Conservation (phyloP, 2,797 vertebrate genomes). For the Halcyon smyrnensis region DNA sequence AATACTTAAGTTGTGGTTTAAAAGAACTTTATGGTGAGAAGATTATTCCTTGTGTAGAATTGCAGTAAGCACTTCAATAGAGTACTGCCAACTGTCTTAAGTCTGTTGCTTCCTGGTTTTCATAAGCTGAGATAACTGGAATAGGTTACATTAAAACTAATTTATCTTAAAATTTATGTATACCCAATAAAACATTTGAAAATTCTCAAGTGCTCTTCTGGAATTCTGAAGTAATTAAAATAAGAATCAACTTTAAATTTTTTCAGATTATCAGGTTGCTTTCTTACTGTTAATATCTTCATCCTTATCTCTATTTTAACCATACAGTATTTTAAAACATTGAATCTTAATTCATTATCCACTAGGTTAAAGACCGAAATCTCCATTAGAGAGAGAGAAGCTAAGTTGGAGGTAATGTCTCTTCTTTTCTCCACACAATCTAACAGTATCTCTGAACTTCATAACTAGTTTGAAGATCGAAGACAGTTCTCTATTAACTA, state of each 20-base stretch:
- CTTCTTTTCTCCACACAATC: background rate
- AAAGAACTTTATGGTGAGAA: background rate
- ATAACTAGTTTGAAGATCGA: background rate
- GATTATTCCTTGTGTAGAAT: background rate
- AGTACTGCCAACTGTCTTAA: background rate
- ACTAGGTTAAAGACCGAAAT: conserved; percentile 65
- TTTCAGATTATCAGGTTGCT: background rate
- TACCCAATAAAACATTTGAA: background rate
- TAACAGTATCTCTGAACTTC: background rate
- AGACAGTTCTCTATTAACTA: background rate
- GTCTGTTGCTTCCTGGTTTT: background rate
- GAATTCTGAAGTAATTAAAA: background rate
- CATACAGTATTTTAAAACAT: conserved; percentile 9
- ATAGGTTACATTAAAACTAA: background rate
- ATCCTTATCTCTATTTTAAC: background rate
- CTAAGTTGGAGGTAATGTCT: conserved; percentile 59
- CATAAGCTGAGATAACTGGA: background rate
- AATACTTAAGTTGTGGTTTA: background rate
- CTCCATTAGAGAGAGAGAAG: conserved; percentile 37
- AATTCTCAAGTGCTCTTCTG: background rate
- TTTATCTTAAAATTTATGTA: background rate
- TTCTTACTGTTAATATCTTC: background rate
- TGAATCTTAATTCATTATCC: conserved; percentile 53
- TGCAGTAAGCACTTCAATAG: background rate
- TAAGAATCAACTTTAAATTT: background rate